phyloP scores from a whole-genome alignment of 1,140 invertebrate genomes.

The Drosophila arizonae region DNA sequence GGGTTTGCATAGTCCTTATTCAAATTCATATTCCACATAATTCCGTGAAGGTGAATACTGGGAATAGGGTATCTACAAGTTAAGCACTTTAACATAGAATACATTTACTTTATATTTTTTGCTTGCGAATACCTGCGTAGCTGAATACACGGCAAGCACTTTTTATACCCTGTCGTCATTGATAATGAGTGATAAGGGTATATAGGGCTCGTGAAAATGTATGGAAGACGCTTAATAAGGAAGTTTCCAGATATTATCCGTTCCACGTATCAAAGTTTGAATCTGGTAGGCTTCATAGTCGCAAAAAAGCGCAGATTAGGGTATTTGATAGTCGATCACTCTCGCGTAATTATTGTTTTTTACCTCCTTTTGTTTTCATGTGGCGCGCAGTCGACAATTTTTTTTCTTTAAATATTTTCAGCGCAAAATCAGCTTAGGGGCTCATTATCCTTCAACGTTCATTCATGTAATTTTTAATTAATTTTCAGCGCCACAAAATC shows the following conservation, averaged over 20 bases:
- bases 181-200: background rate
- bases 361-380: conserved; percentile 47
- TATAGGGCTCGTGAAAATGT: background rate
- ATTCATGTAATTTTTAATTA: conserved; percentile 83
- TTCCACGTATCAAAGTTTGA: too few species aligned
- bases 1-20: too few species aligned
- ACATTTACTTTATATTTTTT: conserved; percentile 22
- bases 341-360: background rate
- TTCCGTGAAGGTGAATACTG: too few species aligned
- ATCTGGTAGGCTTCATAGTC: too few species aligned
- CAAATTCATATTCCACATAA: too few species aligned
- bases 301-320: background rate
- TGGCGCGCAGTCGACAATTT: conserved; percentile 56
- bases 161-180: background rate
- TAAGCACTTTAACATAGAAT: too few species aligned
- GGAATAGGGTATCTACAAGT: too few species aligned
- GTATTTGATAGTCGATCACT: background rate
- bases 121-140: conserved; percentile 43
- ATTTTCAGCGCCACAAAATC: conserved; percentile 76
- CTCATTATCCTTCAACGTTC: conserved; percentile 75
- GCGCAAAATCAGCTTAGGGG: conserved; percentile 82
- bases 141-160: conserved; percentile 10
- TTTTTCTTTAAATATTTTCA: conserved; percentile 64
- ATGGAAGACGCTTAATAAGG: background rate
- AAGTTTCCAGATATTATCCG: too few species aligned